These are phyloP conservation scores for Grantiella picta DNA, from an alignment of 2,113 vertebrate species.

Conservation along the genomic window DNA sequence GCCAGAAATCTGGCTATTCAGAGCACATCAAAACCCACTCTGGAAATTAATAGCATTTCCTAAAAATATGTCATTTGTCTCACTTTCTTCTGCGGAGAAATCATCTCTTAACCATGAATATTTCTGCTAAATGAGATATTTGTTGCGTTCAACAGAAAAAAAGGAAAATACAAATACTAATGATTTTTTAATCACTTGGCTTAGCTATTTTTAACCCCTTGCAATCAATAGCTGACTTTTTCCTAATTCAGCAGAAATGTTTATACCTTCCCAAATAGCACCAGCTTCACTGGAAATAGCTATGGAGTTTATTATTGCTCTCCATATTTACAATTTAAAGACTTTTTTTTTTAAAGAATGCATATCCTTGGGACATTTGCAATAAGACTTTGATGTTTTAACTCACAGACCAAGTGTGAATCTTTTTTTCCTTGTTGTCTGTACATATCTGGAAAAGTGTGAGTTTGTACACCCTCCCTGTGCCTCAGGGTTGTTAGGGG, in stretches of 20 bases:
- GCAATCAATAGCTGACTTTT: neutral
- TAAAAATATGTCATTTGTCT: neutral
- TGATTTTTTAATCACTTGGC: neutral
- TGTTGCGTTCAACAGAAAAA: conserved; percentile 8
- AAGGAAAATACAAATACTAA: neutral
- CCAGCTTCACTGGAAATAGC: neutral
- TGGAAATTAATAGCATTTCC: neutral
- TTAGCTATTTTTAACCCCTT: conserved; percentile 36
- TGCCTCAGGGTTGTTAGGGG: neutral
- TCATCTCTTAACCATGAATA: neutral
- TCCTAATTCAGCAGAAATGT: neutral
- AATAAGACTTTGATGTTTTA: neutral
- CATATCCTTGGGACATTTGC: neutral
- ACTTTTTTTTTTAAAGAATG: neutral
- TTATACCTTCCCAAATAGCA: neutral
- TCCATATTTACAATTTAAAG: neutral
- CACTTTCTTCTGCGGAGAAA: neutral
- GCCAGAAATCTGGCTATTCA: neutral
- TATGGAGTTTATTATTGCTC: neutral
- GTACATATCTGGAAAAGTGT: neutral
- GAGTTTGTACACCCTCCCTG: neutral
- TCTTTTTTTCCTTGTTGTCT: neutral
- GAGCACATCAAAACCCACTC: neutral
- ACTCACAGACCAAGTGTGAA: neutral
- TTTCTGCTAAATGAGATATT: neutral